phyloP scores from a whole-genome alignment of 2,113 vertebrate genomes.

The Bambusicola thoracicus region DNA sequence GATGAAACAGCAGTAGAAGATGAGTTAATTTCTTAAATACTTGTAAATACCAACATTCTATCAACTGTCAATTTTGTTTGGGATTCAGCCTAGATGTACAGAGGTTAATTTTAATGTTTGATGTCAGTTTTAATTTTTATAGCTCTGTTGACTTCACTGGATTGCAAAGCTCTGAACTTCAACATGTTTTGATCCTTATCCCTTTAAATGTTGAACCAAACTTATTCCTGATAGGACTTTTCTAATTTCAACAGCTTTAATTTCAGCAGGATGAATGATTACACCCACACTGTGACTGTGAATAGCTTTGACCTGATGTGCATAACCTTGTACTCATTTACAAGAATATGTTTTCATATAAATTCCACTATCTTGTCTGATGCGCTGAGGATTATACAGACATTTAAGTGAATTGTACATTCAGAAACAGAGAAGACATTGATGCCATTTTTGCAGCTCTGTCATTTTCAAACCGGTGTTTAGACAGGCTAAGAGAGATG shows the following conservation, averaged over 20 bases:
- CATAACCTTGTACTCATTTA: background rate
- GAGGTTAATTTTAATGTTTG: background rate
- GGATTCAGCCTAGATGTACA: background rate
- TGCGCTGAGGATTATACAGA: background rate
- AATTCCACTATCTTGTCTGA: background rate
- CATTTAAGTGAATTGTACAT: background rate
- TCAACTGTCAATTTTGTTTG: background rate
- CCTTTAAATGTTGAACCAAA: background rate
- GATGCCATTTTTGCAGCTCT: background rate
- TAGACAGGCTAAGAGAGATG: background rate
- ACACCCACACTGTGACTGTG: background rate
- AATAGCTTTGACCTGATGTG: background rate
- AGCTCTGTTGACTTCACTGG: background rate
- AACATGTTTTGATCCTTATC: background rate
- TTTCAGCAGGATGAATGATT: background rate
- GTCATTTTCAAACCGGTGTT: background rate
- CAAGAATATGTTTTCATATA: background rate
- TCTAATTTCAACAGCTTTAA: background rate
- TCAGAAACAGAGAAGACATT: background rate
- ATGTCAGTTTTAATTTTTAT: background rate
- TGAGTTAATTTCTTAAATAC: rapidly evolving
- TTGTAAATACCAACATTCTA: background rate
- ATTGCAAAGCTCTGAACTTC: background rate
- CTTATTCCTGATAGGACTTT: background rate
- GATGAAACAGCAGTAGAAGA: background rate